These are phyloP conservation scores for Cygnus olor DNA, from an alignment of 2,797 vertebrate genomes.

Conservation along the genomic window DNA sequence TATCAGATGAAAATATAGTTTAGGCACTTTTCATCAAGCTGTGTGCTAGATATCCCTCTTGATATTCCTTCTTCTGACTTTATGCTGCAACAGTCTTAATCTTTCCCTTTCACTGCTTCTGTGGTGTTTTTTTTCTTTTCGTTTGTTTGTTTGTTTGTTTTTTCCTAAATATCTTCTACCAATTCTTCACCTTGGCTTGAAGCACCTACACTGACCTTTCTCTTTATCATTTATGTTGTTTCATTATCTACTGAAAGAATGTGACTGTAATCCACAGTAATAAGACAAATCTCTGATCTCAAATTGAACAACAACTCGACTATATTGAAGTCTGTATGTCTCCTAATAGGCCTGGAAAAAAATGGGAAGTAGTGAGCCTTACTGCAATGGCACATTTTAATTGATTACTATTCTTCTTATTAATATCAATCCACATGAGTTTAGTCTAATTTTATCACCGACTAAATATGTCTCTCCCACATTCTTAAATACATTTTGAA, in stretches of 20 bases:
- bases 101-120: not conserved
- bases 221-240: not conserved
- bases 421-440: not conserved
- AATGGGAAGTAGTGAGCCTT: not conserved
- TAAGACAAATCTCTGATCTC: not conserved
- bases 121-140: not conserved
- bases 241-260: not conserved
- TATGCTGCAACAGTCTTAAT: not conserved
- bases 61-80: not conserved
- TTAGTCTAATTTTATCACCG: not conserved
- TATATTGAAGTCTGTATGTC: not conserved
- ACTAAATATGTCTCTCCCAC: not conserved
- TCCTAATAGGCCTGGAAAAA: not conserved
- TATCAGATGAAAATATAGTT: not conserved
- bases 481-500: slow-evolving; percentile 19
- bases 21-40: not conserved
- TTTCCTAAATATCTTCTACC: not conserved
- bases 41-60: not conserved
- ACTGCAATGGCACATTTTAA: not conserved
- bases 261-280: not conserved
- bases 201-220: not conserved
- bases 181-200: not conserved
- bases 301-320: not conserved
- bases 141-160: not conserved
- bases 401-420: slow-evolving; percentile 1